These are phyloP conservation scores for Nyleta sp. DNA, from an alignment of 2,888 invertebrate species.

Conservation along the genomic window DNA sequence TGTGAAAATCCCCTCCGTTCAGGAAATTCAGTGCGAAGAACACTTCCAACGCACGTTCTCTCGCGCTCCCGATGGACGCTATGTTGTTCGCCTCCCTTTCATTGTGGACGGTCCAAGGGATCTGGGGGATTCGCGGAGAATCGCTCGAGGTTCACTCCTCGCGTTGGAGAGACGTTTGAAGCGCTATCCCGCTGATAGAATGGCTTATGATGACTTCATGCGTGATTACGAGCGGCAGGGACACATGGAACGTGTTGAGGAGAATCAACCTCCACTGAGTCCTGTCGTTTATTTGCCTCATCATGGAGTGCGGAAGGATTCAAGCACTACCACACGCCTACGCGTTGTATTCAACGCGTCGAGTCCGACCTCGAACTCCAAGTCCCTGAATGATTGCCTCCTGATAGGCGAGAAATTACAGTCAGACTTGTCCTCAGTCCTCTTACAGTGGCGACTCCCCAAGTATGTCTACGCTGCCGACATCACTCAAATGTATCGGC, in stretches of 20 bases:
- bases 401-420: constrained; percentile 1
- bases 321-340: neutral
- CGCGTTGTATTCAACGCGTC: constrained; percentile 17
- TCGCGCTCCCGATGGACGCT: neutral
- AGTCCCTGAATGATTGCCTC: constrained; percentile 4
- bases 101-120: neutral
- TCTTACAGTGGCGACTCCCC: neutral
- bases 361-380: neutral
- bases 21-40: constrained; percentile 4
- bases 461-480: constrained; percentile 1
- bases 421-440: neutral
- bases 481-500: constrained; percentile 22
- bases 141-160: neutral
- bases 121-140: neutral
- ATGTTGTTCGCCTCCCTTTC: constrained; percentile 7
- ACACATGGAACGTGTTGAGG: neutral
- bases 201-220: constrained; percentile 1
- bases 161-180: neutral
- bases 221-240: constrained; percentile 10
- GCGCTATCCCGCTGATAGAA: neutral
- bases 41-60: no score
- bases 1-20: neutral
- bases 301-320: constrained; percentile 9
- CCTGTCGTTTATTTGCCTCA: constrained; percentile 5
- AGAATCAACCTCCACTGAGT: neutral